phyloP scores from a whole-genome alignment of 2,113 vertebrate species.

The Tychaedon coryphoeus region DNA sequence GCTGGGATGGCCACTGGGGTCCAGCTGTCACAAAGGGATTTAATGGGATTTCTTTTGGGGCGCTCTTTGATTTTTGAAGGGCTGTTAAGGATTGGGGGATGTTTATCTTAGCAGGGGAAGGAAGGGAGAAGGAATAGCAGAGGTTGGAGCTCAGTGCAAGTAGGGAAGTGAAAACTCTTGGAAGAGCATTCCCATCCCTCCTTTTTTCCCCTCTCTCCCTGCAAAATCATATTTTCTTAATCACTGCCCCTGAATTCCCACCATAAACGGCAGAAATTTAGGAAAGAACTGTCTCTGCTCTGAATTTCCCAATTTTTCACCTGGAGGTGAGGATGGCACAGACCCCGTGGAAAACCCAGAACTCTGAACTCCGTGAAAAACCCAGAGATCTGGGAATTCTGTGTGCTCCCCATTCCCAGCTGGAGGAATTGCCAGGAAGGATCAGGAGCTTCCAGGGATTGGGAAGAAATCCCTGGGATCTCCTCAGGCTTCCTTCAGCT shows the following conservation, averaged over 20 bases:
- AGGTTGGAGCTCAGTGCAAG: not conserved
- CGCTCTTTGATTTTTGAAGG: not conserved
- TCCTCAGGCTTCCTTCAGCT: not conserved
- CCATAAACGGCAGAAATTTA: fast-evolving
- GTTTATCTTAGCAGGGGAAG: not conserved
- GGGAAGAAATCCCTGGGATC: not conserved
- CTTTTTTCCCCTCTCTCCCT: not conserved
- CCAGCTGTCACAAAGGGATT: not conserved
- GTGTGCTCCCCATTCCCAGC: not conserved
- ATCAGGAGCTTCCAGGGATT: not conserved
- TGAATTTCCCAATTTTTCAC: not conserved
- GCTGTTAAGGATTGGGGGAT: not conserved
- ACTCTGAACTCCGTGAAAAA: not conserved
- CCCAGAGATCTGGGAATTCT: not conserved
- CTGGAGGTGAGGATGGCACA: not conserved
- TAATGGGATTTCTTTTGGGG: not conserved
- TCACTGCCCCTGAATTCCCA: not conserved
- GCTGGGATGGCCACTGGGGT: not conserved
- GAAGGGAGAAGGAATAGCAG: not conserved
- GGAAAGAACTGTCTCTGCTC: not conserved
- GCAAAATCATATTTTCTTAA: not conserved
- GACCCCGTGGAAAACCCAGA: not conserved
- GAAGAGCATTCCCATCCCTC: not conserved
- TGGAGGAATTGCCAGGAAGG: not conserved
- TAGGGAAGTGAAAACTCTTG: not conserved